These are phyloP conservation scores for Pipra filicauda DNA, from an alignment of 2,113 vertebrate species.

Conservation along the genomic window DNA sequence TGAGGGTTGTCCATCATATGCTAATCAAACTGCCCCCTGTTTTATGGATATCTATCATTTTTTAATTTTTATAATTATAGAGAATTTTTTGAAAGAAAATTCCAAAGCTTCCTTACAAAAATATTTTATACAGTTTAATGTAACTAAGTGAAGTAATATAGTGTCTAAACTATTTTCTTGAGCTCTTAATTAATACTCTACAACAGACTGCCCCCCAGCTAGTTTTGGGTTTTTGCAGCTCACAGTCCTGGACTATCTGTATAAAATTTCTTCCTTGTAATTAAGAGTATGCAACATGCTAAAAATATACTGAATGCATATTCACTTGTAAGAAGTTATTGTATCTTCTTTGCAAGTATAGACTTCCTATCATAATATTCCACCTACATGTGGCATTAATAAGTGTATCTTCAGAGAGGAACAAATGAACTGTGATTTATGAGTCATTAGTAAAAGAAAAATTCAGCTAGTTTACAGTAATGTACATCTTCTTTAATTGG, in stretches of 20 bases:
- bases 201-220: rapidly evolving
- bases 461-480: not conserved
- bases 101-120: not conserved
- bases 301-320: not conserved
- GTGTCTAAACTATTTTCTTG: not conserved
- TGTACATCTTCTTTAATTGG: not conserved
- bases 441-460: not conserved
- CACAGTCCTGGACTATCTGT: not conserved
- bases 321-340: not conserved
- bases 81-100: not conserved
- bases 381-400: not conserved
- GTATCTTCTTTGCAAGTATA: not conserved
- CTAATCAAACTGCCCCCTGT: not conserved
- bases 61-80: not conserved
- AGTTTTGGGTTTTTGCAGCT: not conserved
- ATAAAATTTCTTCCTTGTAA: not conserved
- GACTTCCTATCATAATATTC: not conserved
- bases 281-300: not conserved
- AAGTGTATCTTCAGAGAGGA: not conserved
- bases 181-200: not conserved
- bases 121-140: not conserved
- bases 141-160: not conserved
- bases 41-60: not conserved
- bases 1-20: not conserved
- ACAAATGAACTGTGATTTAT: not conserved